Evolutionary conservation across 2,797 vertebrate species (phyloP).

Genomic region (Dermochelys coriacea): DNA sequence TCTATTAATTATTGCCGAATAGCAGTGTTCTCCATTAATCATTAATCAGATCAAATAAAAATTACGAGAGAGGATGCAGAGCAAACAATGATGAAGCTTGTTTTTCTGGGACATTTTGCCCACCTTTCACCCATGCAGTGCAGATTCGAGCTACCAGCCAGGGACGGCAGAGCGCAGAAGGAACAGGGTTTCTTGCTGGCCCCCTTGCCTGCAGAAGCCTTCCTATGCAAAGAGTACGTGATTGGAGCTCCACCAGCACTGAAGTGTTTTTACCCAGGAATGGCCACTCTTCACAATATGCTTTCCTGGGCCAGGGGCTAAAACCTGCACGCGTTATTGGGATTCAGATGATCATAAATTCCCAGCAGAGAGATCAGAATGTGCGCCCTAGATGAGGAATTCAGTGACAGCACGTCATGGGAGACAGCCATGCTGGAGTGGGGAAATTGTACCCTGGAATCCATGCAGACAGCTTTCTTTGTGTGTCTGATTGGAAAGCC

Average conservation of each 20-base stretch:
- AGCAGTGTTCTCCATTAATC: not conserved
- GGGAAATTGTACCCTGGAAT: not conserved
- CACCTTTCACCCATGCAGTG: not conserved
- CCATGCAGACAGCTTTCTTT: not conserved
- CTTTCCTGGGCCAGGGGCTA: not conserved
- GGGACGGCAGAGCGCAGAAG: fast-evolving
- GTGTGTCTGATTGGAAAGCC: not conserved
- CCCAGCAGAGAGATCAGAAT: not conserved
- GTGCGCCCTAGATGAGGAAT: too few species aligned
- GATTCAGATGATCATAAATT: not conserved
- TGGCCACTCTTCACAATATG: not conserved
- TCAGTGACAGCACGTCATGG: not conserved
- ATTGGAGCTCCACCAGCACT: too few species aligned
- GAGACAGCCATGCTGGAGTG: not conserved
- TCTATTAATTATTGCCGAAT: slow-evolving; percentile 1
- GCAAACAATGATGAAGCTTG: not conserved
- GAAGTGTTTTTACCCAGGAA: not conserved
- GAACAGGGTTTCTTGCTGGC: not conserved
- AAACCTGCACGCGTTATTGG: not conserved
- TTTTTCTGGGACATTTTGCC: not conserved
- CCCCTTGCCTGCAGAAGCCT: not conserved
- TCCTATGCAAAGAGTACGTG: not conserved
- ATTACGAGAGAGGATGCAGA: not conserved
- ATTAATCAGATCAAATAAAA: slow-evolving; percentile 60
- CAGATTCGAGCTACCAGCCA: fast-evolving